Conservation (phyloP, 2,888 invertebrate species). For the Marronus borbonicus region DNA sequence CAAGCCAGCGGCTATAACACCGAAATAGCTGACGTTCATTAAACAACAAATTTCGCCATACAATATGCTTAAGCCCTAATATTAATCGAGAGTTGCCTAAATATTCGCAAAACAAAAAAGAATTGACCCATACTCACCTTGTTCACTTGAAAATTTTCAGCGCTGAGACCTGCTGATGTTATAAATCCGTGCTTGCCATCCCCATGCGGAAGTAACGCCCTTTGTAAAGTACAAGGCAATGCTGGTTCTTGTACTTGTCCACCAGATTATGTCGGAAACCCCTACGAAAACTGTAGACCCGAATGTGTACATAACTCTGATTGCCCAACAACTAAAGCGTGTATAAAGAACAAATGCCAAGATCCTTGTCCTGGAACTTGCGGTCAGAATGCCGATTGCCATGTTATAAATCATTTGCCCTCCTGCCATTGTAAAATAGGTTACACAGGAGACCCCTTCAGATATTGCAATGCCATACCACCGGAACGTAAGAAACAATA, state of each 20-base stretch:
- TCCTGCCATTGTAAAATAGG: constrained; percentile 76
- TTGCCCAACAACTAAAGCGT: constrained; percentile 77
- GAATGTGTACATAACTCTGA: constrained; percentile 79
- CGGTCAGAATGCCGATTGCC: constrained; percentile 79
- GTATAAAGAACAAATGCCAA: constrained; percentile 78
- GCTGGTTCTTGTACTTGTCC: constrained; percentile 83
- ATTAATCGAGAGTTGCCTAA: background rate
- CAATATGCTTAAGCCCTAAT: constrained; percentile 29
- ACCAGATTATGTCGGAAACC: constrained; percentile 83
- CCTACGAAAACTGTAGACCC: constrained; percentile 82
- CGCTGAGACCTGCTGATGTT: constrained; percentile 65
- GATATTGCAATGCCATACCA: constrained; percentile 67
- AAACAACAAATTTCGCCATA: constrained; percentile 6
- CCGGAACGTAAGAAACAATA: constrained; percentile 70
- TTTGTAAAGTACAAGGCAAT: constrained; percentile 80
- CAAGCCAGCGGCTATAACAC: constrained; percentile 43
- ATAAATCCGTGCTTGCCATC: constrained; percentile 79
- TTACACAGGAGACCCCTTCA: constrained; percentile 80
- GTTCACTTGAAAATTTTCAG: constrained; percentile 51
- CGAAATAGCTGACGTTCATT: constrained; percentile 21
- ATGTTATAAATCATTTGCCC: constrained; percentile 78
- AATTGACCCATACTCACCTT: constrained; percentile 20
- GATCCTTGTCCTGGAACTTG: constrained; percentile 82
- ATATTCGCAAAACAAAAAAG: constrained; percentile 38
- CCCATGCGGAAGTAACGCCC: constrained; percentile 79